These are phyloP conservation scores for Gavialis gangeticus DNA, from an alignment of 2,113 vertebrate genomes.

Conservation along the genomic window DNA sequence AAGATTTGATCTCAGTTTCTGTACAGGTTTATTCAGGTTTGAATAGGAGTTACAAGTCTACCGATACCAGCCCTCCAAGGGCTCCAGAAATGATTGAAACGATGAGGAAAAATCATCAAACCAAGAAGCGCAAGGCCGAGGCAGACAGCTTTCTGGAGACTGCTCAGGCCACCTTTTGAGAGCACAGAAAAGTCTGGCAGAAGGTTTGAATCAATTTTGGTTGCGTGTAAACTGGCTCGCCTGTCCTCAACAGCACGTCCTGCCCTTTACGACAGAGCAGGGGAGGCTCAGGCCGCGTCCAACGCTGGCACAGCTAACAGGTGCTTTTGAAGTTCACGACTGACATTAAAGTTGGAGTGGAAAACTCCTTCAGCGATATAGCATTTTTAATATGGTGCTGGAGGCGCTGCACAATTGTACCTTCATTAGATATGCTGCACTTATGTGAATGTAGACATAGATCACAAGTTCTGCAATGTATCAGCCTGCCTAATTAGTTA, in stretches of 20 bases:
- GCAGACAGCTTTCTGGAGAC: neutral
- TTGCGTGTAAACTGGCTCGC: slow-evolving; percentile 17
- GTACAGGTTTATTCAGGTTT: neutral
- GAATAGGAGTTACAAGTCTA: neutral
- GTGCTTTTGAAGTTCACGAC: neutral
- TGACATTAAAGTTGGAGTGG: slow-evolving; percentile 37
- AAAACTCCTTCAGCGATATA: slow-evolving; percentile 55
- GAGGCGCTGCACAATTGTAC: slow-evolving; percentile 64
- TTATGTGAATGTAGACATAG: slow-evolving; percentile 50
- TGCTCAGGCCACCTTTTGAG: neutral
- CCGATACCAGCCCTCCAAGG: neutral
- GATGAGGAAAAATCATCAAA: neutral
- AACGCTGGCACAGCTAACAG: neutral
- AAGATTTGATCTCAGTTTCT: neutral
- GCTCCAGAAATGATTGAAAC: slow-evolving; percentile 23
- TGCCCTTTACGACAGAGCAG: neutral
- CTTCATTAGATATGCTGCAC: slow-evolving; percentile 54
- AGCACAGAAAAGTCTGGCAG: neutral
- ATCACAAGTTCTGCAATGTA: slow-evolving; percentile 67
- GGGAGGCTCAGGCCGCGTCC: neutral
- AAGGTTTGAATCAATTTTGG: slow-evolving; percentile 5
- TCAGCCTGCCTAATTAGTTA: slow-evolving; percentile 75
- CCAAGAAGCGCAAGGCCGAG: too few species aligned
- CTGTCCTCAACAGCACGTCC: neutral
- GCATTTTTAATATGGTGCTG: slow-evolving; percentile 62